Conservation (phyloP, 1,140 invertebrate genomes). For the Meloidogyne exigua region DNA sequence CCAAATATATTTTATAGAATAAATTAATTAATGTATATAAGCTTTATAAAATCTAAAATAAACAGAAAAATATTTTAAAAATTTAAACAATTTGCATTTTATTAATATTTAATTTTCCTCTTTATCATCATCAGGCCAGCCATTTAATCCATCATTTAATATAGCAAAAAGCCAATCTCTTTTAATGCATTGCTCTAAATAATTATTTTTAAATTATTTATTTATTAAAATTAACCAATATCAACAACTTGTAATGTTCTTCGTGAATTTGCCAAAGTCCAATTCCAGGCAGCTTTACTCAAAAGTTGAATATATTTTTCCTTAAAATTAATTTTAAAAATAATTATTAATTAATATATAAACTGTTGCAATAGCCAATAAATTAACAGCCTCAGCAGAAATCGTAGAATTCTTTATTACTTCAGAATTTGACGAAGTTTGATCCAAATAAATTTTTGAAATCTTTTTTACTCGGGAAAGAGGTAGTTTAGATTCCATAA, state of each 20-base stretch:
- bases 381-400: constrained; percentile 20
- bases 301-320: constrained; percentile 25
- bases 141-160: constrained; percentile 22
- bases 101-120: not conserved
- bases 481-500: constrained; percentile 14
- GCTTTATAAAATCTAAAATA: not conserved
- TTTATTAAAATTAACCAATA: constrained; percentile 5
- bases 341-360: not conserved
- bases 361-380: constrained; percentile 24
- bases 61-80: not conserved
- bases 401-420: not conserved
- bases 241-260: constrained; percentile 13
- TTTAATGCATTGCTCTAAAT: constrained; percentile 30
- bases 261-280: constrained; percentile 25
- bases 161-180: constrained; percentile 30
- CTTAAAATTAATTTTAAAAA: constrained; percentile 11
- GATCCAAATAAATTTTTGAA: constrained; percentile 8
- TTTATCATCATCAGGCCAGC: constrained; percentile 27
- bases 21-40: not conserved
- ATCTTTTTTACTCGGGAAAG: constrained; percentile 21
- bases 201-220: too few relatives aligned
- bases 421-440: not conserved
- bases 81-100: not conserved
- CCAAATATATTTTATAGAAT: not conserved
- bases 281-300: constrained; percentile 17